phyloP scores from a whole-genome alignment of 35 echinoderm and acorn worm genomes.

The Anneissia japonica region DNA sequence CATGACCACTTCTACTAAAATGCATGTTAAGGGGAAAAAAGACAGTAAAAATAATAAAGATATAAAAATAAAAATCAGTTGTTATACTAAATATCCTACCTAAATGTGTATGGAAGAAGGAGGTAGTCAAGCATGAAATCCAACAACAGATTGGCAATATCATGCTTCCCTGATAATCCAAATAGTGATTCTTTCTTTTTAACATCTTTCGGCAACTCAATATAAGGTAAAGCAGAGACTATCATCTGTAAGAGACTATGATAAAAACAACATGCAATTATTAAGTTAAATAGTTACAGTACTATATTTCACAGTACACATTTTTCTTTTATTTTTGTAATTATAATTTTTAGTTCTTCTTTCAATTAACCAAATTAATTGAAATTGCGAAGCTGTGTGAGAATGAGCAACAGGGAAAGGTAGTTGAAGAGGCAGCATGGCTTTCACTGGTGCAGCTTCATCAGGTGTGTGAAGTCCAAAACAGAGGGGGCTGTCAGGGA shows the following conservation, averaged over 20 bases:
- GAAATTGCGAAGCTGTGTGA: too few species aligned
- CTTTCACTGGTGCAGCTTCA: too few species aligned
- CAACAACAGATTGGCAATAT: slow-evolving; percentile 51
- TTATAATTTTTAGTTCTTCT: too few species aligned
- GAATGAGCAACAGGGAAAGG: too few species aligned
- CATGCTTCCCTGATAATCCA: slow-evolving; percentile 63
- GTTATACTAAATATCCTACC: slow-evolving; percentile 8
- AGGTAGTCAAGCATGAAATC: slow-evolving; percentile 89
- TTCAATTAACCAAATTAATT: too few species aligned
- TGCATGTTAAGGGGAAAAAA: background rate
- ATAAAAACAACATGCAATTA: too few species aligned
- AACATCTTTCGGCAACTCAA: slow-evolving; percentile 61
- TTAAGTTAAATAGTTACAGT: too few species aligned
- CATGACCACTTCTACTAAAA: background rate
- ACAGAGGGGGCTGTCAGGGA: too few species aligned
- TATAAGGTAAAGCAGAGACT: slow-evolving; percentile 60
- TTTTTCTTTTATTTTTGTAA: too few species aligned
- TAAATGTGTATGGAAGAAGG: slow-evolving; percentile 71
- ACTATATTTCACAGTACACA: too few species aligned
- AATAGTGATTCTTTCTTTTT: slow-evolving; percentile 68
- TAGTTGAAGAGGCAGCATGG: too few species aligned
- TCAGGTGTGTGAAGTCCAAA: too few species aligned
- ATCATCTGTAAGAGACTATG: slow-evolving; percentile 82
- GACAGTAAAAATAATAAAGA: background rate
- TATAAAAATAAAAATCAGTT: background rate